Evolutionary conservation across 2,888 invertebrate genomes (phyloP).

Genomic region (Syrphus vitripennis): DNA sequence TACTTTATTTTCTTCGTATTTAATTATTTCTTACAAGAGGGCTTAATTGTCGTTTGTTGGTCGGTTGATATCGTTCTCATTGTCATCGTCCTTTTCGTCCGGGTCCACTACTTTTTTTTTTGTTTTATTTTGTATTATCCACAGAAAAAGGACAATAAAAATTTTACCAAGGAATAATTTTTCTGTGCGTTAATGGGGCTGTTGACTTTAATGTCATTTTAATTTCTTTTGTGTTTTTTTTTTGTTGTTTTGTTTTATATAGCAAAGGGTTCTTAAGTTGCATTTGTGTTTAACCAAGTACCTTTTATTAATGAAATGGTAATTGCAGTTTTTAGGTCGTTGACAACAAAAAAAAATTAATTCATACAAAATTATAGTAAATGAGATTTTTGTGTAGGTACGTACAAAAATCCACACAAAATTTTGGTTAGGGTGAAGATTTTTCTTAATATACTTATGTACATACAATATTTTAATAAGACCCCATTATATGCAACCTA

Average conservation of each 20-base stretch:
- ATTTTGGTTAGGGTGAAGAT: not conserved
- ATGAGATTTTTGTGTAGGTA: too few relatives aligned
- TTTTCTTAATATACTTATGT: not conserved
- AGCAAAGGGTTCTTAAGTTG: constrained; percentile 47
- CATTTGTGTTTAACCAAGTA: constrained; percentile 59
- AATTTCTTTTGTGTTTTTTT: constrained; percentile 56
- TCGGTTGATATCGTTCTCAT: not conserved
- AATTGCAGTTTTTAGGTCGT: constrained; percentile 67
- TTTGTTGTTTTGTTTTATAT: not conserved
- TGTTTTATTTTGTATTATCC: not conserved
- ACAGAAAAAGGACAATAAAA: constrained; percentile 49
- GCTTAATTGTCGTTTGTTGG: not conserved
- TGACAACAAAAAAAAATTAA: constrained; percentile 37
- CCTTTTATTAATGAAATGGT: constrained; percentile 59
- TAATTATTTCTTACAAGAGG: constrained; percentile 27
- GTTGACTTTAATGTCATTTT: constrained; percentile 69
- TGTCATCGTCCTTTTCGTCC: not conserved
- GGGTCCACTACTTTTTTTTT: not conserved
- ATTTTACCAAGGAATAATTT: constrained; percentile 36
- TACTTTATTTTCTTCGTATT: not conserved
- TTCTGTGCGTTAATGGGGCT: constrained; percentile 58
- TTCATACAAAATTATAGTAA: not conserved
- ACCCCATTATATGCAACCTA: not conserved
- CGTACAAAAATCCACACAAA: not conserved
- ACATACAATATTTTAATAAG: not conserved